These are phyloP conservation scores for Leptura quadrifasciata DNA, from an alignment of 2,888 invertebrate genomes.

Conservation along the genomic window DNA sequence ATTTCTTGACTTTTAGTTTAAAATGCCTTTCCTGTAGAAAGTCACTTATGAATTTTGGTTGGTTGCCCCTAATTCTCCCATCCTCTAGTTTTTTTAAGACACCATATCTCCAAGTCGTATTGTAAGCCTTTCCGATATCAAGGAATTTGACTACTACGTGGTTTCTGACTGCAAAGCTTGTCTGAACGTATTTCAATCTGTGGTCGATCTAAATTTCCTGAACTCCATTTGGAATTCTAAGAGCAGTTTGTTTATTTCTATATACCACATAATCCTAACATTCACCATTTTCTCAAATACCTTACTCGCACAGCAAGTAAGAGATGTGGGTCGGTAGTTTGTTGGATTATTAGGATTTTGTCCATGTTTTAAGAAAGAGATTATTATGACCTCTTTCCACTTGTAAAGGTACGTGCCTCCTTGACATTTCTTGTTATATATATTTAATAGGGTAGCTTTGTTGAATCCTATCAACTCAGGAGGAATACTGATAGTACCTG, in stretches of 20 bases:
- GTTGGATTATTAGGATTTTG: neutral
- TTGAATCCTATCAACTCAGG: constrained; percentile 23
- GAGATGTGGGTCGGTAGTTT: constrained; percentile 33
- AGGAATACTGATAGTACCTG: constrained; percentile 22
- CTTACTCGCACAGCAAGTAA: constrained; percentile 43
- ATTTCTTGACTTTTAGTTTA: neutral
- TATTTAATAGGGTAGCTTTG: constrained; percentile 12
- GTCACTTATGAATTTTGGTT: neutral
- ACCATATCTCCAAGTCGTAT: constrained; percentile 24
- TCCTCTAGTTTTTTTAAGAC: constrained; percentile 6
- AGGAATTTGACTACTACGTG: constrained; percentile 12
- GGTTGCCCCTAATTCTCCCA: neutral
- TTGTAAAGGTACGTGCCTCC: constrained; percentile 22
- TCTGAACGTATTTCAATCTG: constrained; percentile 11
- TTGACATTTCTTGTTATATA: constrained; percentile 39
- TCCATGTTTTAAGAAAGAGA: constrained; percentile 37
- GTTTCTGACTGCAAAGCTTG: neutral
- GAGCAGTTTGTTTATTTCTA: constrained; percentile 22
- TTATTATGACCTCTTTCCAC: constrained; percentile 37
- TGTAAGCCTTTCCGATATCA: constrained; percentile 12
- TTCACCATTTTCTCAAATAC: constrained; percentile 42
- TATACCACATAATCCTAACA: too few relatives aligned
- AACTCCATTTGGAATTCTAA: constrained; percentile 20
- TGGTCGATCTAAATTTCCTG: constrained; percentile 7
- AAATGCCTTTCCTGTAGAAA: constrained; percentile 8